phyloP scores from a whole-genome alignment of 2,797 vertebrate species.

The Acestrorhynchus altus region DNA sequence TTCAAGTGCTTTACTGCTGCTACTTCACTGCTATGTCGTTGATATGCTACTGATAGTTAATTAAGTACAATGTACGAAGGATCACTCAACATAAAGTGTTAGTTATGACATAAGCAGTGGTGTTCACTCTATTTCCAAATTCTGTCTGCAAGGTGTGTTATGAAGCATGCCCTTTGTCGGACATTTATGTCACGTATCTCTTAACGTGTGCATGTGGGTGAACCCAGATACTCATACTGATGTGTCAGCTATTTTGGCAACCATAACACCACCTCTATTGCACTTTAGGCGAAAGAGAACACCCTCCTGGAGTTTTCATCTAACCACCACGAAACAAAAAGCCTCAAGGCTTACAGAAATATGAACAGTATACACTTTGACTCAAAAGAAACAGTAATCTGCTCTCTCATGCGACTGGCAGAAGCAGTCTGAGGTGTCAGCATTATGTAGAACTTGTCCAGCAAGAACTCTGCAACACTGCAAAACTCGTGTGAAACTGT shows the following conservation, averaged over 20 bases:
- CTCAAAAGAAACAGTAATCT: constrained; percentile 5
- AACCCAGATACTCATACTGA: constrained; percentile 64
- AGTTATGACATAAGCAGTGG: neutral
- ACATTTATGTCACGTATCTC: neutral
- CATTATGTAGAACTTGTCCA: constrained; percentile 41
- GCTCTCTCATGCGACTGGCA: constrained; percentile 1
- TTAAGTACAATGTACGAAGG: too few species aligned
- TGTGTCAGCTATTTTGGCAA: constrained; percentile 65
- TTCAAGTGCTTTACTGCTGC: too few species aligned
- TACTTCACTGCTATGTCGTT: too few species aligned
- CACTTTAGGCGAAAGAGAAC: constrained; percentile 37
- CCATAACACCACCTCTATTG: constrained; percentile 3
- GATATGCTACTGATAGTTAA: too few species aligned
- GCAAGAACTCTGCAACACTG: constrained; percentile 23
- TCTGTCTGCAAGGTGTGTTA: too few species aligned
- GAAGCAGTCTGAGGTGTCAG: constrained; percentile 43
- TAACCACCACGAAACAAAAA: constrained; percentile 28
- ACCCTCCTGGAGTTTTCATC: constrained; percentile 50
- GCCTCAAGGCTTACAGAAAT: constrained; percentile 31
- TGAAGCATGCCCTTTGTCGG: neutral
- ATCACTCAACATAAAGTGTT: too few species aligned
- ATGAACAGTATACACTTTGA: constrained; percentile 38
- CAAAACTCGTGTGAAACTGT: constrained; percentile 20
- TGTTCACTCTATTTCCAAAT: neutral
- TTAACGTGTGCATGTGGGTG: constrained; percentile 29